These are phyloP conservation scores for Athalia rosae DNA, from an alignment of 2,888 invertebrate species.

Conservation along the genomic window DNA sequence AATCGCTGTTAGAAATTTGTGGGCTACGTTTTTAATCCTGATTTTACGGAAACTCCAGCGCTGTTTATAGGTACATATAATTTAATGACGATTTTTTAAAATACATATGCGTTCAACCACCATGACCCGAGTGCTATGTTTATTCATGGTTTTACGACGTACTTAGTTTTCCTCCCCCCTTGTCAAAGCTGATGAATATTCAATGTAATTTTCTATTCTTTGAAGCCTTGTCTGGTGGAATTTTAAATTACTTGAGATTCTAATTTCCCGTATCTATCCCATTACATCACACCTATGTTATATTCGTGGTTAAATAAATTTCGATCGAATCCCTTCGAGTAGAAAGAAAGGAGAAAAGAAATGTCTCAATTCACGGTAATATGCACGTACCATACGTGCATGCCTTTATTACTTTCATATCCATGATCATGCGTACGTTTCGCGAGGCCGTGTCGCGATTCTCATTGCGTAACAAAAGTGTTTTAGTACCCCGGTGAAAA, in stretches of 20 bases:
- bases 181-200: conserved; percentile 36
- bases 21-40: too few species aligned
- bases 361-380: background rate
- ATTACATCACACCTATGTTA: background rate
- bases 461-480: background rate
- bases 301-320: background rate
- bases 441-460: background rate
- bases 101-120: background rate
- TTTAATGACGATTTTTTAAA: conserved; percentile 13
- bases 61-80: background rate
- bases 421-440: background rate
- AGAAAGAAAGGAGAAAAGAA: too few species aligned
- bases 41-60: too few species aligned
- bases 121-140: conserved; percentile 27
- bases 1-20: too few species aligned
- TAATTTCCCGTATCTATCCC: conserved; percentile 21
- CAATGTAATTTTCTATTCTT: conserved; percentile 45
- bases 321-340: conserved; percentile 1
- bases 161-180: conserved; percentile 30
- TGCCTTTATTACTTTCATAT: background rate
- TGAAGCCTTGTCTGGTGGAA: conserved; percentile 31
- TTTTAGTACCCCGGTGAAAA: conserved; percentile 16
- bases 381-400: background rate
- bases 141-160: conserved; percentile 41
- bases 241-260: conserved; percentile 28